Base-by-base conservation (phyloP, 2,888 invertebrate genomes). In the Dorcus hopei region DNA sequence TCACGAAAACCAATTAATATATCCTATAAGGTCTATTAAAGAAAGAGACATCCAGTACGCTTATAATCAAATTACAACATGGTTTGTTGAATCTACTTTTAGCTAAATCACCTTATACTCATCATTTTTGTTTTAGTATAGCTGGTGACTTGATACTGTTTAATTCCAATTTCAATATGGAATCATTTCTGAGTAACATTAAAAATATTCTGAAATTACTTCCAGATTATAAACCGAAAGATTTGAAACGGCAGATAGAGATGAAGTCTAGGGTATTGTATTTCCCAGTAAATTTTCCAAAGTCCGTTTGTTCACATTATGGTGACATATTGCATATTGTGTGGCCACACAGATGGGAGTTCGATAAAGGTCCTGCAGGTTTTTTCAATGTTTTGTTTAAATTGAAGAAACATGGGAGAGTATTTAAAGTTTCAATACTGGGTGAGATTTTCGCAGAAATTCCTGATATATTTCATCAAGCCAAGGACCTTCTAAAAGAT, bases 301-400 rank as follows among this genome's bases (percentile, higher is more conserved):
- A 23, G 64, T 62, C 50, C 70, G 70, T 52, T 69, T 19, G 14
- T 57, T 11, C 58, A 49, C 4, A 7, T 23, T 48, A 61, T 1
- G 45, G 47, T n/a, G 52, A 62, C 33, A 54, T 66, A 52, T 66
- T 88, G 47, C 85, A 85, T 68, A 82, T 90, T 56, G 82, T 89
- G 5, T 90, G 90, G 90, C 87, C 89, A 0, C 90, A 90, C 76
- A 79, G 90, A 68, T 90, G 90, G 89, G 90, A 90, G 74, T 88
- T 88, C 74, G 90, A 90, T 72, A 90, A 89, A 77, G 85, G 86
- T 71, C 90, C 90, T 0, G 83, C 86, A 47, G 74, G 81, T 11
- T 83, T 90, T 67, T 86, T 89, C 59, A 74, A 81, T 39, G 80
- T 83, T 1, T 67, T 86, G 4, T 71, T 79, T 58, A 77, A 76